Base-by-base conservation (phyloP, 1,140 invertebrate genomes). In the Mya arenaria region DNA sequence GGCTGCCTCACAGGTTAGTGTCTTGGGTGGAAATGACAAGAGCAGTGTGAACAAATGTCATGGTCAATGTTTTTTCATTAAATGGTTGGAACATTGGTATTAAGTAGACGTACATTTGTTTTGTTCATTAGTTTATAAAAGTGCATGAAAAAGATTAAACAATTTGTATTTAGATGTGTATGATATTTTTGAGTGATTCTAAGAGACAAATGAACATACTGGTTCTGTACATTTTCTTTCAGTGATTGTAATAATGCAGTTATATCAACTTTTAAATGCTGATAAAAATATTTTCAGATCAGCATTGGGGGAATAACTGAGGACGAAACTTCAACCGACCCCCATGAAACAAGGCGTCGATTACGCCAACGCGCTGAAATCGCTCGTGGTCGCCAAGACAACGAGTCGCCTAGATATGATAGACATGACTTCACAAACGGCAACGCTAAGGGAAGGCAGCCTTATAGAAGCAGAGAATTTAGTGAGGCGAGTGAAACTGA, bases 241-340 rank as follows among this genome's bases (percentile, higher is more conserved):
- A n/a, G 10, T 48, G 44, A 48, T 48, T 13, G 10, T 48, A 13
- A 48, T 48, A 48, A 13, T 48, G 44, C 10, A 48, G 44, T 48
- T 48, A n/a, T 13, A 13, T 36, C 4, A 19, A 19, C 17, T 36
- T 44, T 17, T 72, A 2, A 37, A 52, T 4, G n/a, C n/a, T n/a
- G n/a, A n/a, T n/a, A n/a, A n/a, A n/a, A n/a, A n/a, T n/a, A n/a
- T 30, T 75, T 65, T 23, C 28, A 73, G 69, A 55, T 74, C 1
- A 82, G 79, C 63, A 37, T 82, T 25, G 41, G 36, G 36, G 79
- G 79, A 3, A 69, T 82, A 25, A 82, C 79, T 10, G 79, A 82
- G 56, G 79, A 82, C 73, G 79, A 82, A 17, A 82, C 58, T 15
- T 52, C 58, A 13, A 82, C 79, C 15, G 79, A 82, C 63, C 68